A percentile compares a stretch with the other conserved stretches of the same genome.
phyloP scores from a whole-genome alignment of 92 coral and sea anemone species.

The Porites lobata region DNA sequence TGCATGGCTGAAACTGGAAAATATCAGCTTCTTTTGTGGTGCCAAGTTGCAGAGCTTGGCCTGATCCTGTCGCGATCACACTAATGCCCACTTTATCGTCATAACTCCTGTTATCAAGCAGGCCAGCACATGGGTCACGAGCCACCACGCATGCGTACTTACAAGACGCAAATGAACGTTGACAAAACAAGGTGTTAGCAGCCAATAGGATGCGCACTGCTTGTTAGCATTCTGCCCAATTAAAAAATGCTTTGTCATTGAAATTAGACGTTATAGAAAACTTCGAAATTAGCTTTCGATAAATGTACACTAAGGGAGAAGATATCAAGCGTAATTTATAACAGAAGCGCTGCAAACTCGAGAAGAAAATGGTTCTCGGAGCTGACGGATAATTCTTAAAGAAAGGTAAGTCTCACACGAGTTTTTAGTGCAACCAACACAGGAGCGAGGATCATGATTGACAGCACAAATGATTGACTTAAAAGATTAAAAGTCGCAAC shows the following conservation, averaged over 20 bases:
- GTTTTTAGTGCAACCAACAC: neutral
- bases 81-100: neutral
- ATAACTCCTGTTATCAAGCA: neutral
- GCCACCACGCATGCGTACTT: constrained; percentile 73
- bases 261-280: constrained; percentile 17
- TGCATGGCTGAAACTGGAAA: constrained; percentile 44
- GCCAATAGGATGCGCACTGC: constrained; percentile 30
- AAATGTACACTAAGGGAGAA: neutral
- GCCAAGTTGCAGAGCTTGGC: constrained; percentile 4
- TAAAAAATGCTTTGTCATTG: constrained; percentile 38
- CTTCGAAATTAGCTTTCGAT: constrained; percentile 13
- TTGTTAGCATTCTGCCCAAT: constrained; percentile 15
- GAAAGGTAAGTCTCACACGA: no score
- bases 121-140: constrained; percentile 77
- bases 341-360: neutral
- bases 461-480: neutral
- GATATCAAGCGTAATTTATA: neutral
- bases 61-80: constrained; percentile 3
- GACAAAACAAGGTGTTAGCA: constrained; percentile 57
- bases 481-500: neutral
- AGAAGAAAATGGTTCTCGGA: neutral
- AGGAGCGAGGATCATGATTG: neutral
- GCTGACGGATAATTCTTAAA: no score
- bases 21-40: constrained; percentile 5
- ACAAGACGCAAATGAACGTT: constrained; percentile 12